A percentile compares a stretch with the other conserved stretches of the same genome.
These are phyloP conservation scores for Scolopax mira DNA, from an alignment of 2,113 vertebrate species.

Conservation along the genomic window DNA sequence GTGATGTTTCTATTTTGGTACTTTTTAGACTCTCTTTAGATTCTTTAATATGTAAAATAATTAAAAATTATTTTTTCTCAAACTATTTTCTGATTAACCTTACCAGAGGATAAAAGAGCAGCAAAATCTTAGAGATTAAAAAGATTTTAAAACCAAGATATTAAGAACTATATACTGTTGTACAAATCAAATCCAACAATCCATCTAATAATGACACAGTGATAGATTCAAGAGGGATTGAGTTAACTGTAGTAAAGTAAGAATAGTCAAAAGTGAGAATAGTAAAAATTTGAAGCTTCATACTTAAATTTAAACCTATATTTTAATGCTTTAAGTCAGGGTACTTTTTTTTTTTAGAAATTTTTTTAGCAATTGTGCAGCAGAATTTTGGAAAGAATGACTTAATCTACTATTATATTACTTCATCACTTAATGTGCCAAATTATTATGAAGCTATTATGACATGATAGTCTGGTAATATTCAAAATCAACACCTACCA, in stretches of 20 bases:
- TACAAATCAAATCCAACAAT: background rate
- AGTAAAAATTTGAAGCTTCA: background rate
- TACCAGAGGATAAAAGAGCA: background rate
- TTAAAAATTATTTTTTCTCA: background rate
- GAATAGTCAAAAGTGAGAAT: background rate
- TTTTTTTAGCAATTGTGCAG: background rate
- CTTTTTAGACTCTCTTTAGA: background rate
- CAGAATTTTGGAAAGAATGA: background rate
- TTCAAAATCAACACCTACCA: background rate
- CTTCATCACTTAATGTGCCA: background rate
- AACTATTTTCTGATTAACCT: background rate
- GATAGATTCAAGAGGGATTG: background rate
- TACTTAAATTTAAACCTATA: background rate
- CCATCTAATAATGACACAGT: background rate
- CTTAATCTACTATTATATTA: background rate
- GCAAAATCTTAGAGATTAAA: background rate
- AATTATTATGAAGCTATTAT: background rate
- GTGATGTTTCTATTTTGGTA: background rate
- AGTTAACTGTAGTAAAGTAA: background rate
- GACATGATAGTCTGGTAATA: background rate
- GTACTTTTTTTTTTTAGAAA: fast-evolving
- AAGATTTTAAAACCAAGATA: background rate
- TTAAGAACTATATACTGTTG: background rate
- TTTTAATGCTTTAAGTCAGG: background rate
- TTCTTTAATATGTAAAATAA: background rate